Evolutionary conservation across 2,113 vertebrate species (phyloP), one percentile per base, ranked within the genome.

Genomic region (Protomyctophum bolini): DNA sequence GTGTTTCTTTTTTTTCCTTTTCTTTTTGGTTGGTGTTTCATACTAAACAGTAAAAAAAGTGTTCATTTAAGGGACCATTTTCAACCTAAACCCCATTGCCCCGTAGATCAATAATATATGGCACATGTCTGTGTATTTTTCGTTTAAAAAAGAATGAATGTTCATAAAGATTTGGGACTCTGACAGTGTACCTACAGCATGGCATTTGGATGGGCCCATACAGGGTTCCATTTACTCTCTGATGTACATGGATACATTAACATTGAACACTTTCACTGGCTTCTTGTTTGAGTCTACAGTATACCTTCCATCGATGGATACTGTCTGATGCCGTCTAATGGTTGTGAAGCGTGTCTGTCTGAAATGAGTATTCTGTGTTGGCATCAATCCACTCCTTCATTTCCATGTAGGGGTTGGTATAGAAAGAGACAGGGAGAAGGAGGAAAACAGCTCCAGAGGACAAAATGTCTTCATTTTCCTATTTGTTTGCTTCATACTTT

Each of bases 401-500:
- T 85, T 83, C 70, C 46, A 79, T 56, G 72, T 74, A 66, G 77
- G 58, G 73, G 66, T 79, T 75, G 15, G 68, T 76, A 69, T 79
- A 82, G 79, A 85, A 73, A 59, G 59, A 1, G 6, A 65, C 11
- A 61, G 59, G 67, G 41, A 55, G 51, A 60, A 66, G 70, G 57
- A 84, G 83, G 87, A 80, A 64, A 63, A 48, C 64, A 77, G 63
- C 66, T 66, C 72, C 69, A 58, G 81, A 84, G 81, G 21, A 21
- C 83, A 81, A 85, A 77, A 79, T 75, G 66, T 82, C 68, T 80
- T 83, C 58, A 69, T 80, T 89, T 84, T 80, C 65, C 55, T 41
- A 68, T 83, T 82, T 87, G 70, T 88, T 78, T 89, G 76, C 70
- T 67, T 79, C 81, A 46, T 78, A 59, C 72, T 71, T 82, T 82